Evolutionary conservation across 2,888 invertebrate species (phyloP).

Genomic region (Caenorhabditis imperialis): DNA sequence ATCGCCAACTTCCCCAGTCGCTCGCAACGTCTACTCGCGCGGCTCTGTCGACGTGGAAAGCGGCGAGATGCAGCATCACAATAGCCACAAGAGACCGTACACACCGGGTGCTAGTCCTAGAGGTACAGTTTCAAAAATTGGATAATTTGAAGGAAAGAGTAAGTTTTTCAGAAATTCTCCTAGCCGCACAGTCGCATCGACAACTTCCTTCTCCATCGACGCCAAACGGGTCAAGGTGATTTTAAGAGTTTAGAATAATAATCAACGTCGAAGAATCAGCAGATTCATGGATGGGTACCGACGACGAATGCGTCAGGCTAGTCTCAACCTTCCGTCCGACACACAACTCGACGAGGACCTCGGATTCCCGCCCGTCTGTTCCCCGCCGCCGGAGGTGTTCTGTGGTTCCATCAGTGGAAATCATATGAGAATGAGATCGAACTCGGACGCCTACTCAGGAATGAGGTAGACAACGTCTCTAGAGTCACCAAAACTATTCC

Average conservation of each 20-base stretch:
- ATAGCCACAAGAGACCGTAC: conserved; percentile 40
- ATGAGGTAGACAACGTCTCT: conserved; percentile 4
- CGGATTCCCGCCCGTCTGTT: conserved; percentile 62
- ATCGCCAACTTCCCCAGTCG: conserved; percentile 38
- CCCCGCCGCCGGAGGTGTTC: conserved; percentile 60
- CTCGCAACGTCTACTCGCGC: conserved; percentile 48
- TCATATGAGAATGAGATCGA: conserved; percentile 47
- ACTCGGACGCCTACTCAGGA: conserved; percentile 34
- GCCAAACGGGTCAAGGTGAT: conserved; percentile 47
- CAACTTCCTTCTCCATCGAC: conserved; percentile 37
- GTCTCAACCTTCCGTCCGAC: conserved; percentile 52
- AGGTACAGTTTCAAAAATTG: conserved; percentile 12
- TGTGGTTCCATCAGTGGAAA: conserved; percentile 46
- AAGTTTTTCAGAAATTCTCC: conserved; percentile 32
- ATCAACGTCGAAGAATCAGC: too few species aligned
- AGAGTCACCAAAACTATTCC: background rate
- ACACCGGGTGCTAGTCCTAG: conserved; percentile 53
- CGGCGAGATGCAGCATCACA: conserved; percentile 27
- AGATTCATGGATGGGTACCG: conserved; percentile 56
- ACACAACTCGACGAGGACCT: conserved; percentile 48
- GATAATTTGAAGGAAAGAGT: background rate
- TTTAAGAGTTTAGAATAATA: too few species aligned
- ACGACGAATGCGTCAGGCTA: conserved; percentile 50
- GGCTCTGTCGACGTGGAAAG: conserved; percentile 43
- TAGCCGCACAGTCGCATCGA: conserved; percentile 24